Evolutionary conservation across 2,797 vertebrate species (phyloP).

Genomic region (Pseudotriccus pelzelni): DNA sequence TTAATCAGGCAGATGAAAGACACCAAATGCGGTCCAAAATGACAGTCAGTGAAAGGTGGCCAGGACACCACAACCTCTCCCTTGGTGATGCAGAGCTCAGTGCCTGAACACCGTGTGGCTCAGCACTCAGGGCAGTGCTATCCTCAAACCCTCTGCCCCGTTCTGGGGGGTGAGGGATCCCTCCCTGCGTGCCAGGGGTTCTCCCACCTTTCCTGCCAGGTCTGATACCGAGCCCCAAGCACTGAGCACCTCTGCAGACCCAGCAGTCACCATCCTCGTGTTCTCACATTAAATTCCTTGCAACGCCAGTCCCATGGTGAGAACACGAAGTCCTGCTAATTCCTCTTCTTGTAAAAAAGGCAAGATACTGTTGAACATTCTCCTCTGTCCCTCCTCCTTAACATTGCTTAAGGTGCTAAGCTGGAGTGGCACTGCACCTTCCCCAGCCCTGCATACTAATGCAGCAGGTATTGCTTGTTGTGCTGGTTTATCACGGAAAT

Average conservation of each 20-base stretch:
- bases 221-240: background rate
- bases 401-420: background rate
- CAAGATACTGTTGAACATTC: background rate
- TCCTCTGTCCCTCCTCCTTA: background rate
- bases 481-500: constrained; percentile 68
- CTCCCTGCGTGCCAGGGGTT: rapidly evolving
- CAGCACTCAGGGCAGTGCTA: background rate
- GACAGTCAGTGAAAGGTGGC: background rate
- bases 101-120: rapidly evolving
- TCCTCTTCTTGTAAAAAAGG: background rate
- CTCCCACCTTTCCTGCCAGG: background rate
- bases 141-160: rapidly evolving
- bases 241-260: background rate
- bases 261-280: background rate
- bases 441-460: constrained; percentile 38
- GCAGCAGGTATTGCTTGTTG: constrained; percentile 21
- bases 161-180: background rate
- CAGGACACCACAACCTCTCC: background rate
- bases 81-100: background rate
- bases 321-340: background rate
- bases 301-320: background rate
- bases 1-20: background rate
- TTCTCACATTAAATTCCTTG: background rate
- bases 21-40: background rate
- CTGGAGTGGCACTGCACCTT: background rate